Evolutionary conservation across 2,797 vertebrate species (phyloP), one percentile per base, ranked within the genome.

Genomic region (Galaxias olidus): DNA sequence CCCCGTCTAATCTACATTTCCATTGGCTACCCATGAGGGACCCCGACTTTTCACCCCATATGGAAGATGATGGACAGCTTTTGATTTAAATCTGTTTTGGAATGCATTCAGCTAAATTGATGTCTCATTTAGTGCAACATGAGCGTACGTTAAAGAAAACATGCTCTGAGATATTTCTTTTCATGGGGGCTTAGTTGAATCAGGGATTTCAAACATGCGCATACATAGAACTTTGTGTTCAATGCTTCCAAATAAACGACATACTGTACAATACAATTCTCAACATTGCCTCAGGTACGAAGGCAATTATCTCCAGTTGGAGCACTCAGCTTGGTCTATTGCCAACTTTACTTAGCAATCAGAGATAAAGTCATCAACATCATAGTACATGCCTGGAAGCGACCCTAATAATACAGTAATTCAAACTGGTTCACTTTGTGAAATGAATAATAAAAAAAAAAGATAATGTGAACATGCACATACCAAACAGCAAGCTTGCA

Each of bases 201-300:
- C 11, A 44, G 52, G 45, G 44, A 11, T 41, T 62, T 68, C 51
- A 45, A 43, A 50, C 43, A 43, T 59, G 56, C 50, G 59, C 45
- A 61, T n/a, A 46, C 44, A 52, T 14, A 49, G 4, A 40, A 40
- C 46, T 61, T 4, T 44, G 20, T 45, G 42, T 42, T n/a, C 41
- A 15, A 10, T 41, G 10, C 30, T 7, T 40, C n/a, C 30, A 9
- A 10, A 18, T n/a, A 30, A 6, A 30, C 30, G 6, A 30, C 30
- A 30, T 30, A n/a, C n/a, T n/a, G n/a, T n/a, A 30, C 30, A 30
- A 30, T 30, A 30, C 2, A 2, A 71, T 78, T 51, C 41, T 7
- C 47, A 71, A 70, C 65, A 20, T 70, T 69, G 73, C 78, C 72
- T 76, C 54, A 44, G 73, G 79, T 61, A 7, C 61, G 63, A 19